phyloP scores from a whole-genome alignment of 2,113 vertebrate genomes.

The Larimichthys crocea region DNA sequence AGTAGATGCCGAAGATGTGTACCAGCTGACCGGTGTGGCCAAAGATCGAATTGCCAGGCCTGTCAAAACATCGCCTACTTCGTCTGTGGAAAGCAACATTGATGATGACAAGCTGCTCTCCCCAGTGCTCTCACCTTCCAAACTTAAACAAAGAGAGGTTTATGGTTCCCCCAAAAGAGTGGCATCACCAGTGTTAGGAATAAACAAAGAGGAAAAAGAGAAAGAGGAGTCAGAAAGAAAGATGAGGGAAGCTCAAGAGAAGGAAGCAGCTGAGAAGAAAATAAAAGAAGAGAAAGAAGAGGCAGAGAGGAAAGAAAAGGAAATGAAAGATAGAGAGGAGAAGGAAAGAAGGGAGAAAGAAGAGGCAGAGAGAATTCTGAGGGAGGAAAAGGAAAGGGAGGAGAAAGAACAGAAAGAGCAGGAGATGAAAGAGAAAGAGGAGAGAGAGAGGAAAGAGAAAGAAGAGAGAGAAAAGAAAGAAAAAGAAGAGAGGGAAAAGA shows the following conservation, averaged over 20 bases:
- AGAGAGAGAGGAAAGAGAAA: constrained; percentile 54
- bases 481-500: constrained; percentile 30
- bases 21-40: constrained; percentile 88
- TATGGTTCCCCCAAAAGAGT: constrained; percentile 79
- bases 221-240: constrained; percentile 52
- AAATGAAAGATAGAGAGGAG: constrained; percentile 76
- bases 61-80: constrained; percentile 81
- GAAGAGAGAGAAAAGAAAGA: constrained; percentile 55
- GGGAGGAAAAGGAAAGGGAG: constrained; percentile 34
- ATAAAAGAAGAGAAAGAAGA: constrained; percentile 44
- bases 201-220: constrained; percentile 64
- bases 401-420: constrained; percentile 26
- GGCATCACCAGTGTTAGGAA: constrained; percentile 62
- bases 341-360: constrained; percentile 59
- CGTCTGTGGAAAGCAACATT: constrained; percentile 84
- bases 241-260: constrained; percentile 49
- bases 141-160: constrained; percentile 73
- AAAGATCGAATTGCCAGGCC: constrained; percentile 84
- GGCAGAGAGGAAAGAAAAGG: constrained; percentile 76
- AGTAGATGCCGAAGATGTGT: constrained; percentile 97
- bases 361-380: constrained; percentile 54
- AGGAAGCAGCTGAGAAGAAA: constrained; percentile 49
- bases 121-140: constrained; percentile 77
- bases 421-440: constrained; percentile 32
- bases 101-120: constrained; percentile 84